Evolutionary conservation across 2,797 vertebrate genomes (phyloP).

Genomic region (Peromyscus melanophrys): DNA sequence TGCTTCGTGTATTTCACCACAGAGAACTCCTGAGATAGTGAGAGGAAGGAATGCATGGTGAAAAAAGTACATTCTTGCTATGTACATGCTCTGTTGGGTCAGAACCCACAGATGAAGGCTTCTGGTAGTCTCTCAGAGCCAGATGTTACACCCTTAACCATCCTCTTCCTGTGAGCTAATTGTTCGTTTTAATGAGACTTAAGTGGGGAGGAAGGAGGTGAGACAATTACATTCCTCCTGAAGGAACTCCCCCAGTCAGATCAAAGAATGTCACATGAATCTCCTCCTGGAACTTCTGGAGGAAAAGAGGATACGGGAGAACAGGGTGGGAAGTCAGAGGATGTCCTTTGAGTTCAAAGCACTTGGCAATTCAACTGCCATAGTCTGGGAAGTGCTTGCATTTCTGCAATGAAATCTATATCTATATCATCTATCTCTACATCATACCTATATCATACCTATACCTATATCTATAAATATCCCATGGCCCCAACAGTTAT

Average conservation of each 20-base stretch:
- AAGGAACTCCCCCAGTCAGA: background rate
- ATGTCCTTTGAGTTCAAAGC: background rate
- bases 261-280: background rate
- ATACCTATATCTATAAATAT: background rate
- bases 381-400: background rate
- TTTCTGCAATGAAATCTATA: background rate
- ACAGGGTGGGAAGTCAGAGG: background rate
- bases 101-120: background rate
- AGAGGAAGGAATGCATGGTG: background rate
- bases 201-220: background rate
- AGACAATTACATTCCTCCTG: background rate
- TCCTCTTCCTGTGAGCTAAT: background rate
- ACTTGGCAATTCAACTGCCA: too few relatives aligned
- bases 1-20: background rate
- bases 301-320: background rate
- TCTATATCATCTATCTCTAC: background rate
- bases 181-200: background rate
- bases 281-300: background rate
- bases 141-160: background rate
- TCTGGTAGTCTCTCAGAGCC: background rate
- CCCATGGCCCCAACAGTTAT: background rate
- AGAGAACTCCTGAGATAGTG: background rate
- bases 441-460: background rate
- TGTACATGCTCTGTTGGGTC: background rate
- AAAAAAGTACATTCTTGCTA: background rate